Evolutionary conservation across 2,888 invertebrate genomes (phyloP), one percentile per base, ranked within the genome.

Genomic region (Agrotis exclamationis): DNA sequence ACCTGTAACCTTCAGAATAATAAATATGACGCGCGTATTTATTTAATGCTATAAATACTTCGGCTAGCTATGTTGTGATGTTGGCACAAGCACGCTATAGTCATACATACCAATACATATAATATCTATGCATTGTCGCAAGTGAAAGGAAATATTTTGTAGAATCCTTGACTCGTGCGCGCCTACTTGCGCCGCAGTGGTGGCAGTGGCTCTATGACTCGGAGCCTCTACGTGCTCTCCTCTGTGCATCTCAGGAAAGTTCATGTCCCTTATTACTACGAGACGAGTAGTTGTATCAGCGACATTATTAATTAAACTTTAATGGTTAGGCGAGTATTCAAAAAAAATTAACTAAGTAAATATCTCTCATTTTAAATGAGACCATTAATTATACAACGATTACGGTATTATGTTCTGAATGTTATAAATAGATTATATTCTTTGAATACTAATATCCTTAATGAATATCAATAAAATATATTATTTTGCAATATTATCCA

Each of bases 141-240:
- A 95, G 96, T 96, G 96, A 96, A 96, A 96, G 96, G 96, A 95
- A 96, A 96, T 95, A 95, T 95, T 94, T 95, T 93, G 93, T 91
- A 92, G 94, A 91, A 96, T 96, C 95, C 95, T 96, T 96, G 95
- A 95, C 93, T 94, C 87, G 92, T 88, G 93, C 91, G 94, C 94
- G 94, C 94, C 93, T 93, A 93, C 94, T 92, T 89, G 77, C 74
- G 79, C 69, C 79, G 85, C 73, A n/a, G n/a, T n/a, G n/a, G 51
- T 80, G 47, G 69, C 54, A 72, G 70, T 79, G 85, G 74, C 79
- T 39, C 39, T 76, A 70, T 84, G 85, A 73, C 76, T 77, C 69
- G 67, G 71, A 66, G 83, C 83, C 83, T 70, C 80, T 64, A 72
- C 80, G 57, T 70, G 73, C 74, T 74, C 80, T 83, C 81, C 72